Evolutionary conservation across 2,888 invertebrate genomes (phyloP).

Genomic region (Heliconius aoede): DNA sequence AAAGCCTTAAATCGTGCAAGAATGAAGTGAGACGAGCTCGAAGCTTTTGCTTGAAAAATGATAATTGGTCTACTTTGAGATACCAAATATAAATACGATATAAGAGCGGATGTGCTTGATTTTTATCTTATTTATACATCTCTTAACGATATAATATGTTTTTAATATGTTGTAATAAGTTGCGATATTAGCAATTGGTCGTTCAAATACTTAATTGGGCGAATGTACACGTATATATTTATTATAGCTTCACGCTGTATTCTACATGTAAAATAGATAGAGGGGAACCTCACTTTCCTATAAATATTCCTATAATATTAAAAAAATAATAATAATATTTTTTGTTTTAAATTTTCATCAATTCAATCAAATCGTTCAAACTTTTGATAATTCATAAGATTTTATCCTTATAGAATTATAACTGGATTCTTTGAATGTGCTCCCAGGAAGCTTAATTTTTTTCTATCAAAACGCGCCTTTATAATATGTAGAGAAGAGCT

Average conservation of each 20-base stretch:
- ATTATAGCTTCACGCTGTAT: no score
- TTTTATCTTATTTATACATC: neutral
- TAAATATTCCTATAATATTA: no score
- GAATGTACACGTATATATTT: no score
- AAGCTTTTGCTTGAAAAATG: conserved; percentile 52
- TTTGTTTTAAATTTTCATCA: no score
- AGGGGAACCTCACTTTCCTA: no score
- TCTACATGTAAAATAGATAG: no score
- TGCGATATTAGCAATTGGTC: no score
- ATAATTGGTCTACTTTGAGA: conserved; percentile 58
- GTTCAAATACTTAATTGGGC: no score
- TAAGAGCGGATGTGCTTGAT: conserved; percentile 12
- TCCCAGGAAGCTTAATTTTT: conserved; percentile 8
- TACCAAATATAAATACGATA: neutral
- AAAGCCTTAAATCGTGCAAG: conserved; percentile 24
- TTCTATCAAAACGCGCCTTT: conserved; percentile 11
- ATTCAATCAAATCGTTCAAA: neutral
- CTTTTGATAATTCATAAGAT: neutral
- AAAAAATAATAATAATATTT: no score
- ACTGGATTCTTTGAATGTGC: conserved; percentile 1
- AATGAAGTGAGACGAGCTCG: conserved; percentile 44
- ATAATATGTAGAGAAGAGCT: conserved; percentile 1
- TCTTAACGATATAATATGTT: neutral
- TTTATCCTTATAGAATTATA: neutral
- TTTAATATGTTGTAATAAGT: neutral